These are phyloP conservation scores for Platyrinchus mystaceus DNA, from an alignment of 2,797 vertebrate species.

Conservation along the genomic window DNA sequence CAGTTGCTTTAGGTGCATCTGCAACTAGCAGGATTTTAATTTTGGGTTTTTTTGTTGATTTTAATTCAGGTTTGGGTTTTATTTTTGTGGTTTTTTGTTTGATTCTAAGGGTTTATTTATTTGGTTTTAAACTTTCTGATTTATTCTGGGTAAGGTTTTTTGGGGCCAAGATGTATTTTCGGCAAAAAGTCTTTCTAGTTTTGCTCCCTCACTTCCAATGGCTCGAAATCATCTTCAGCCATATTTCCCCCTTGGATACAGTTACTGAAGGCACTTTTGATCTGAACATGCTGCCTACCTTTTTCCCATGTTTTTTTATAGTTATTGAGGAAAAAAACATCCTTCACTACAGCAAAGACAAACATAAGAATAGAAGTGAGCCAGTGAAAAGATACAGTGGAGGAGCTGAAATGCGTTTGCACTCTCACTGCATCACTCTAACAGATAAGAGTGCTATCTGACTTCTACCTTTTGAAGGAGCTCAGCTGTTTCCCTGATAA, in stretches of 20 bases:
- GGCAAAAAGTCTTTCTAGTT: not conserved
- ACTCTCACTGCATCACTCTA: not conserved
- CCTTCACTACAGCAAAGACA: conserved; percentile 3
- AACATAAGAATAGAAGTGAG: conserved; percentile 7
- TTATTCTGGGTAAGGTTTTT: not conserved
- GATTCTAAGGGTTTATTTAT: not conserved
- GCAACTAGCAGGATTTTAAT: not conserved
- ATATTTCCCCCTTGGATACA: not conserved
- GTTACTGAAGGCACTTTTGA: not conserved
- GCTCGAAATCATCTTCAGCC: not conserved
- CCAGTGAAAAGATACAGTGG: not conserved
- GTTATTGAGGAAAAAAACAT: not conserved
- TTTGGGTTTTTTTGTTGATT: not conserved
- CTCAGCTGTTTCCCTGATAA: conserved; percentile 48
- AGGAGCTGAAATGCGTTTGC: not conserved
- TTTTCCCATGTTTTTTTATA: not conserved
- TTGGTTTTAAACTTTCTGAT: not conserved
- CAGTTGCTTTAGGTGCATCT: not conserved
- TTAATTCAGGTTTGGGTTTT: not conserved
- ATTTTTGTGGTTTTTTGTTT: accelerated
- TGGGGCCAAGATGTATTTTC: not conserved
- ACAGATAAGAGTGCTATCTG: conserved; percentile 41
- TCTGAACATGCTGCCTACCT: not conserved
- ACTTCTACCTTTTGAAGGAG: conserved; percentile 52
- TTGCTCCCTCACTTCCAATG: not conserved